Conservation (phyloP, 2,797 vertebrate genomes). For the Chanos chanos region DNA sequence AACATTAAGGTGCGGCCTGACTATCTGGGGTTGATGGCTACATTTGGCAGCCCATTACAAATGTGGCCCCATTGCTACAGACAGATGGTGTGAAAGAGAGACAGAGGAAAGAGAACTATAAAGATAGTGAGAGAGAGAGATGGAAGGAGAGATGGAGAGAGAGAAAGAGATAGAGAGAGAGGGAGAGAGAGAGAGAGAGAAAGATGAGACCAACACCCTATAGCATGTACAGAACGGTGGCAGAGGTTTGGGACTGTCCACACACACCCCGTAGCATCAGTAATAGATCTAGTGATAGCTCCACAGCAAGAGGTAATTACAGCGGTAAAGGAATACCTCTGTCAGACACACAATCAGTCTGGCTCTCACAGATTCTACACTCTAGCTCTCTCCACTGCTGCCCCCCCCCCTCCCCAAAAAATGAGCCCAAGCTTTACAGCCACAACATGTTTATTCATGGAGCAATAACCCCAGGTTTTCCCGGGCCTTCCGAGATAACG, state of each 20-base stretch:
- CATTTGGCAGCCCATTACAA: constrained; percentile 51
- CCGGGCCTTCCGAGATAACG: too few relatives aligned
- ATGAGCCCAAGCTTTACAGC: too few relatives aligned
- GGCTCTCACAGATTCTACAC: too few relatives aligned
- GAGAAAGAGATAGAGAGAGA: too few relatives aligned
- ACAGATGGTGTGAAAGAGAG: constrained; percentile 44
- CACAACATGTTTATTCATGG: too few relatives aligned
- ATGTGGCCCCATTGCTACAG: constrained; percentile 39
- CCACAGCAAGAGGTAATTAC: constrained; percentile 39
- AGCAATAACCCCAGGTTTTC: too few relatives aligned
- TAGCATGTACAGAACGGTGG: background rate
- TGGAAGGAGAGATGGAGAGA: background rate
- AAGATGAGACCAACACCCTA: background rate
- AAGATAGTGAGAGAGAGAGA: background rate
- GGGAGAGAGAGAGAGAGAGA: background rate
- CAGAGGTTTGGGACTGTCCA: background rate
- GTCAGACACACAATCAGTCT: too few relatives aligned
- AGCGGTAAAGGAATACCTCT: constrained; percentile 16
- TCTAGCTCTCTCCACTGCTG: too few relatives aligned
- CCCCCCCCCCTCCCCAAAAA: background rate
- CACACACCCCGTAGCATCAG: background rate
- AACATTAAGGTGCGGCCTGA: constrained; percentile 25
- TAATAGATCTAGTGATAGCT: constrained; percentile 8
- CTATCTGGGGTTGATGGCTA: constrained; percentile 41
- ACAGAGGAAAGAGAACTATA: background rate